These are phyloP conservation scores for Seriola aureovittata DNA, from an alignment of 2,113 vertebrate species.

Conservation along the genomic window DNA sequence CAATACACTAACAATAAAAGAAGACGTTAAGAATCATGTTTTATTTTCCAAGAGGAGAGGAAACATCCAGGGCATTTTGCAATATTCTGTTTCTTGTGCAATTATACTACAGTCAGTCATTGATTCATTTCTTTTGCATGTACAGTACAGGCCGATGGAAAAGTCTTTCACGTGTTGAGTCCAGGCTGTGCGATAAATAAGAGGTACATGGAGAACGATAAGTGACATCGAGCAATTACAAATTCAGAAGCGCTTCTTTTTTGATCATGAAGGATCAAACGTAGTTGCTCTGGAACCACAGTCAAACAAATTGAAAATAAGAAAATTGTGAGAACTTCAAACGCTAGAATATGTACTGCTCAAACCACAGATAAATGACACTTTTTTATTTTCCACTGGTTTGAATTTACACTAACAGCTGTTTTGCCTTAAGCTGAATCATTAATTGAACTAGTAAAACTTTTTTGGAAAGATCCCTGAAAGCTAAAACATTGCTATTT, in stretches of 20 bases:
- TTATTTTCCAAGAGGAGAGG: slow-evolving; percentile 42
- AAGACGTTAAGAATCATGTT: slow-evolving; percentile 23
- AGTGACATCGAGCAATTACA: slow-evolving; percentile 1
- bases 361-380: neutral
- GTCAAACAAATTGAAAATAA: neutral
- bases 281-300: neutral
- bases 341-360: slow-evolving; percentile 4
- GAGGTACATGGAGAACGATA: neutral
- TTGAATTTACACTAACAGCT: neutral
- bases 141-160: neutral
- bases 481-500: slow-evolving; percentile 44
- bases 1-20: slow-evolving; percentile 27
- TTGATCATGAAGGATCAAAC: neutral
- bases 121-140: slow-evolving; percentile 12
- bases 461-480: slow-evolving; percentile 46
- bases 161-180: neutral
- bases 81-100: slow-evolving; percentile 44
- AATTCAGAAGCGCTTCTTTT: neutral
- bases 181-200: neutral
- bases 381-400: neutral
- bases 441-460: slow-evolving; percentile 1
- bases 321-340: neutral
- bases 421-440: neutral
- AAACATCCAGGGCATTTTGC: slow-evolving; percentile 41
- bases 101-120: neutral